Evolutionary conservation across 2,888 invertebrate genomes (phyloP).

Genomic region (Tipula helvola): DNA sequence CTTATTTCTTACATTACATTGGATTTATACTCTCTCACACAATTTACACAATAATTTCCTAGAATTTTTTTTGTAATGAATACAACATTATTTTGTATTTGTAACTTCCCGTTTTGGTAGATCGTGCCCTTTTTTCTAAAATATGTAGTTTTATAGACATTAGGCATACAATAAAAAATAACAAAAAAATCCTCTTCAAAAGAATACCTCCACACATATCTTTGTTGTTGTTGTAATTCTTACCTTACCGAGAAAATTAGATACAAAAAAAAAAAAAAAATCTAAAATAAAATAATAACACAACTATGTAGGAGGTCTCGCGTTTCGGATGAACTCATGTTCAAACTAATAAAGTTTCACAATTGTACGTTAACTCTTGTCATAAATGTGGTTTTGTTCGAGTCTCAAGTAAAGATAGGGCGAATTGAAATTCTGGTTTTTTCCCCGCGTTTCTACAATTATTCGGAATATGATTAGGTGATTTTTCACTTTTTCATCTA

Average conservation of each 20-base stretch:
- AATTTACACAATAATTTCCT: background rate
- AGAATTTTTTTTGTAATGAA: background rate
- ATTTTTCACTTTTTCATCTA: background rate
- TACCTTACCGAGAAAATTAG: background rate
- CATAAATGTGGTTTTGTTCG: background rate
- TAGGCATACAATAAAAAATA: background rate
- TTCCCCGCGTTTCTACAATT: background rate
- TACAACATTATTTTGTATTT: background rate
- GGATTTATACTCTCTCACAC: background rate
- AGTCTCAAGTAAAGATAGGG: background rate
- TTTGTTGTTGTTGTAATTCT: background rate
- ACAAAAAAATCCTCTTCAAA: background rate
- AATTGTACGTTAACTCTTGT: background rate
- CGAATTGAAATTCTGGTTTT: background rate
- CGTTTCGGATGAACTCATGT: background rate
- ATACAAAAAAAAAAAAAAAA: background rate
- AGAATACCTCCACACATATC: background rate
- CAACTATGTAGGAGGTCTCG: background rate
- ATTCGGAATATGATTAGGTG: background rate
- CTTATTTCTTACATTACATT: background rate
- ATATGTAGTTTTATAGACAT: background rate
- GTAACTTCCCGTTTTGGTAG: background rate
- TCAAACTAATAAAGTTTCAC: background rate
- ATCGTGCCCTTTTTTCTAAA: background rate
- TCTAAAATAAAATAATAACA: background rate